Evolutionary conservation across 2,888 invertebrate species (phyloP), one percentile per base, ranked within the genome.

Genomic region (Habrosyne pyritoides): DNA sequence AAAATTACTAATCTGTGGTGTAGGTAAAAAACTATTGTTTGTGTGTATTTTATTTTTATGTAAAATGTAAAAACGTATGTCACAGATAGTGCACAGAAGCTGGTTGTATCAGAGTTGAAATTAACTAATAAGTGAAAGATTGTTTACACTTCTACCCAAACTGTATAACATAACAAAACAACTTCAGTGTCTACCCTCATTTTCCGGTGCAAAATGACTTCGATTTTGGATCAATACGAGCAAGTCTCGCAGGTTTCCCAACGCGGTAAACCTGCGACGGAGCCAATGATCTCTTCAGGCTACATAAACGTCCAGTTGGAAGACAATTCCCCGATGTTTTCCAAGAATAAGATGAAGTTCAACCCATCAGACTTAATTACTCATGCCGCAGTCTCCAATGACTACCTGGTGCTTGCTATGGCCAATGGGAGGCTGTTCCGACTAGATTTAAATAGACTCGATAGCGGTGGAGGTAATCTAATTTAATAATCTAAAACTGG

Each of bases 251-350:
- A 95, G 71, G 84, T 84, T 49, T 85, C 87, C 2, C 85, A 89
- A 64, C 80, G 85, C 2, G 73, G 81, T n/a, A 86, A 84, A 52
- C 82, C 84, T 28, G 77, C 79, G n/a, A 60, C 84, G 0, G 90
- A 89, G 60, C 84, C 90, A 12, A 88, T 91, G 86, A 89, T 93
- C 5, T 92, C 89, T 7, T 93, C 93, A 2, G 93, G 93, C 2
- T 93, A 93, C 64, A 92, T 94, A 48, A 93, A 86, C 58, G 91
- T 93, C 87, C 88, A 92, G 54, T 77, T 95, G 21, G 95, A 95
- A 71, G 95, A 96, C 71, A 97, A 97, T 65, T 93, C 94, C 18
- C 97, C 98, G 8, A 98, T 98, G 83, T 98, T 98, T 84, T 95
- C 95, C 30, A 98, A 97, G 83, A 95, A 96, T 64, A 96, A 95